Evolutionary conservation across 23 tunicate genomes (phyloP), one percentile per base, ranked within the genome.

Genomic region (Styela clava): DNA sequence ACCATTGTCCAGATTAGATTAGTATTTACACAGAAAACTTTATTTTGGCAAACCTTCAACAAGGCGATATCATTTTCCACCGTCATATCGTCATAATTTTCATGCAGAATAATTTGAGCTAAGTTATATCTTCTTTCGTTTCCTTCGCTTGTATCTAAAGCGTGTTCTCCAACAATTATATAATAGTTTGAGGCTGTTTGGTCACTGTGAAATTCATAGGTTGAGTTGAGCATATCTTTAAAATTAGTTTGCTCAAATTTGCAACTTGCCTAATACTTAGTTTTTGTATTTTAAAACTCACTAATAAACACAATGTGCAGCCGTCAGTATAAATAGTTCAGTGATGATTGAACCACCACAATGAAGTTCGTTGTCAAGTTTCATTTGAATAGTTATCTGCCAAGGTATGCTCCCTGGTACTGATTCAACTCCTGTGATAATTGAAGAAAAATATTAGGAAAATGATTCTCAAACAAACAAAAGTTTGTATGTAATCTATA

Each of bases 301-400:
- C 83, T 52, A 62, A 24, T 69, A 61, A 24, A 85, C 62, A 36
- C 83, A 85, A 61, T 85, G 83, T 16, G 83, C 88, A 63, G 83
- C 83, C 16, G 88, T 73, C 21, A 85, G 31, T 24, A 85, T 69
- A 82, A 82, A 85, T 20, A 18, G 2, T 27, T 2, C 2, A 37
- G 33, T 18, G 3, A 85, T 78, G 16, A 85, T 78, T 24, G 83
- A 36, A 2, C 69, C 88, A 29, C 88, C 78, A 69, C 88, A 78
- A 30, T 69, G 68, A 69, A 67, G 78, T 9, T 28, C 61, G 19
- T 78, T 25, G 36, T 62, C 78, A n/a, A 30, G 2, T 3, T 76
- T 37, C 21, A 33, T 62, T 64, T 69, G 78, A 35, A 85, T 69
- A 2, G 88, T 77, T 20, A 85, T 83, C 19, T 78, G 83, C 88